Evolutionary conservation across 1,140 invertebrate genomes (phyloP).

Genomic region (Stenopsyche tienmushanensis): DNA sequence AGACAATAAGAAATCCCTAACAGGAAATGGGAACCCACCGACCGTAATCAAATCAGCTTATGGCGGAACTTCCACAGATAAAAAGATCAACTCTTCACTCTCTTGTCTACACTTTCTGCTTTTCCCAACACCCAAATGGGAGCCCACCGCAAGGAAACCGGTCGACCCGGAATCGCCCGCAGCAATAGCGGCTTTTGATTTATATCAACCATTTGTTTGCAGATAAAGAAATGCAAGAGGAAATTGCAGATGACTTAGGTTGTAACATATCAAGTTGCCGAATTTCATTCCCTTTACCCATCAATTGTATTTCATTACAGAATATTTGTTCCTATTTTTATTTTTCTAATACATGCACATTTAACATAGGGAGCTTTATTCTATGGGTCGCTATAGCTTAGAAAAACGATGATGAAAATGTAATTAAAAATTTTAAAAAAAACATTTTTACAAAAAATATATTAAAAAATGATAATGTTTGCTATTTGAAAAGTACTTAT

Average conservation of each 20-base stretch:
- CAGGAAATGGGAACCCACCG: neutral
- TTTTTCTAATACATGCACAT: no score
- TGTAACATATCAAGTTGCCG: no score
- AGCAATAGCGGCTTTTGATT: slow-evolving; percentile 9
- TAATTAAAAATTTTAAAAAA: no score
- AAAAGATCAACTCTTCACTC: slow-evolving; percentile 11
- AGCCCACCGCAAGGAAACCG: neutral
- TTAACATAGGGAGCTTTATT: no score
- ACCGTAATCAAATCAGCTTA: slow-evolving; percentile 29
- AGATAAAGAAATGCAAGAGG: slow-evolving; percentile 2
- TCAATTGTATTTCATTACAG: no score
- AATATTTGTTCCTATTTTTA: no score
- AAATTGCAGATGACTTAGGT: neutral
- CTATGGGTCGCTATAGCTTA: no score
- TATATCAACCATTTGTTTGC: slow-evolving; percentile 1
- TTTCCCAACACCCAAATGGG: neutral
- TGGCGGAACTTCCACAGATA: slow-evolving; percentile 9
- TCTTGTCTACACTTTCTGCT: neutral
- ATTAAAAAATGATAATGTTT: no score
- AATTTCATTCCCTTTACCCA: no score
- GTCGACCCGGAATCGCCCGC: neutral
- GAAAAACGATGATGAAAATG: no score
- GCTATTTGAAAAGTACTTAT: no score
- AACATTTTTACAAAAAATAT: no score
- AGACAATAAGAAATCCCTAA: slow-evolving; percentile 16